Evolutionary conservation across 1,140 invertebrate genomes (phyloP).

Genomic region (Phenacoccus solenopsis): DNA sequence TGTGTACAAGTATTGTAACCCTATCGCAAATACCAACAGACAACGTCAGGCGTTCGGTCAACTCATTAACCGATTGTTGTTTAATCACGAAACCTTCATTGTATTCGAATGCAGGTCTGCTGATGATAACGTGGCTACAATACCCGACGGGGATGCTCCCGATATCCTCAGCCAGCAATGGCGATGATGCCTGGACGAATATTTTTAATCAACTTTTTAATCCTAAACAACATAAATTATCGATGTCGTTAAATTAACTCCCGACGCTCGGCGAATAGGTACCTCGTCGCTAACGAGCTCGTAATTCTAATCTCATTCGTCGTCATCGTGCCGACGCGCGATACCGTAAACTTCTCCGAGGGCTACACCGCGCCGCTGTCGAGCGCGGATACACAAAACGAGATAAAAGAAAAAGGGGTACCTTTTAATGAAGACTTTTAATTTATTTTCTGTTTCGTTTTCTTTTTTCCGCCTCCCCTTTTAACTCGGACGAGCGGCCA

Average conservation of each 20-base stretch:
- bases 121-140: too few relatives aligned
- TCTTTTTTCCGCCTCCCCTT: background rate
- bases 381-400: background rate
- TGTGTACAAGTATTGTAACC: too few relatives aligned
- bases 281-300: background rate
- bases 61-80: too few relatives aligned
- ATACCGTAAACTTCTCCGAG: background rate
- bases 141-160: too few relatives aligned
- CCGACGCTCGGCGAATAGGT: slow-evolving; percentile 1
- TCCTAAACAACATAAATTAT: background rate
- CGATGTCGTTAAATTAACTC: slow-evolving; percentile 1
- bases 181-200: background rate
- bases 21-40: too few relatives aligned
- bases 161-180: background rate
- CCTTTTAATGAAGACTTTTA: slow-evolving; percentile 3
- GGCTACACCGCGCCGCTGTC: too few relatives aligned
- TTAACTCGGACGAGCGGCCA: background rate
- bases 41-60: too few relatives aligned
- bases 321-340: background rate
- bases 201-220: background rate
- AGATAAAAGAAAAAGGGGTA: background rate
- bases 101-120: too few relatives aligned
- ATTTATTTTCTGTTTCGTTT: background rate
- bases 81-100: background rate
- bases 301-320: background rate